Conservation (phyloP, 2,797 vertebrate genomes). For the Sebastes steindachneri region DNA sequence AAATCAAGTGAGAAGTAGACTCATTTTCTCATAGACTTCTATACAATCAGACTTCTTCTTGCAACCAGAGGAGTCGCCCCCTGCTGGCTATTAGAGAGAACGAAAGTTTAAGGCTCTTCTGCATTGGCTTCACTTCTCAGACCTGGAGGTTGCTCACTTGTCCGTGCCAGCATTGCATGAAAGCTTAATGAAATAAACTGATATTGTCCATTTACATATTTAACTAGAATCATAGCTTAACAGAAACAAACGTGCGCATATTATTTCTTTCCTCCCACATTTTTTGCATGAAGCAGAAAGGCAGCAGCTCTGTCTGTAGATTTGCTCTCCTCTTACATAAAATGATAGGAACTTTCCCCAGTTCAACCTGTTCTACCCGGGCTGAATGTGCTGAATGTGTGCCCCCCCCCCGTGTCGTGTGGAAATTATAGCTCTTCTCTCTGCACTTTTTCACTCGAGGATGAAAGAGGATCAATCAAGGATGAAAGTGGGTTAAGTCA, state of each 20-base stretch:
- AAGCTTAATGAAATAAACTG: neutral
- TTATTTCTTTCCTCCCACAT: neutral
- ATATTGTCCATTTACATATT: neutral
- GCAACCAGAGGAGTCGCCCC: too few species aligned
- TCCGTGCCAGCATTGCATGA: neutral
- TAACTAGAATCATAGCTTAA: neutral
- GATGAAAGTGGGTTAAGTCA: neutral
- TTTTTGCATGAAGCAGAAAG: neutral
- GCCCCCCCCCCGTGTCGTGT: neutral
- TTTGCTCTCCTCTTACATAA: neutral
- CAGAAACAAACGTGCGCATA: neutral
- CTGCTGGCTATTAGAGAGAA: too few species aligned
- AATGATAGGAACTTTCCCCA: neutral
- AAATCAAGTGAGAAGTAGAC: too few species aligned
- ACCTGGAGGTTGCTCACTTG: too few species aligned
- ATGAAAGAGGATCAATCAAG: neutral
- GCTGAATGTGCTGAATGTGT: conserved; percentile 15
- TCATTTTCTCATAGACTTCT: too few species aligned
- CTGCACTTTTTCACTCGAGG: neutral
- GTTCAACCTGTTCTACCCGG: neutral
- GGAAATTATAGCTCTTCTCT: conserved; percentile 18
- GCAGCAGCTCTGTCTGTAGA: neutral
- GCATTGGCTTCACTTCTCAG: too few species aligned
- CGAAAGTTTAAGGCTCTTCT: too few species aligned
- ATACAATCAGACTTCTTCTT: too few species aligned